These are phyloP conservation scores for Gopherus flavomarginatus DNA, from an alignment of 2,113 vertebrate genomes.

Conservation along the genomic window DNA sequence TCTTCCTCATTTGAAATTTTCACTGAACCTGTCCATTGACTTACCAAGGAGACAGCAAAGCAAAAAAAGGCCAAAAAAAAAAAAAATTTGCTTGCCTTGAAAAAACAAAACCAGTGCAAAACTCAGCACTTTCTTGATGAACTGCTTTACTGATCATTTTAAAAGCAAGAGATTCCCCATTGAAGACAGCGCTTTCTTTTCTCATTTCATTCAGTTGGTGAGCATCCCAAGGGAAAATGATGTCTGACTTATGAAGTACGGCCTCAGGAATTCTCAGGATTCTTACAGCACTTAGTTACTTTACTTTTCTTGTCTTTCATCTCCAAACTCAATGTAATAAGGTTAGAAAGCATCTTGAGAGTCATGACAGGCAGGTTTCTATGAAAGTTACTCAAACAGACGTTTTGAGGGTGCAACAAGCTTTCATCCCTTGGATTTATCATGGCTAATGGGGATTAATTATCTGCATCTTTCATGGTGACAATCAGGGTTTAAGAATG, in stretches of 20 bases:
- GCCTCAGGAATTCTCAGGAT: neutral
- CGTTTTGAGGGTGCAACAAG: neutral
- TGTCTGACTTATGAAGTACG: neutral
- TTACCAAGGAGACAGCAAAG: neutral
- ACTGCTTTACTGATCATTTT: neutral
- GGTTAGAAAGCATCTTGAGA: neutral
- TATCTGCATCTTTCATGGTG: slow-evolving; percentile 32
- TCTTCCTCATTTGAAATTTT: neutral
- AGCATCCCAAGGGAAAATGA: slow-evolving; percentile 1
- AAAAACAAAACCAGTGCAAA: slow-evolving; percentile 33
- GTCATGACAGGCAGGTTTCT: neutral
- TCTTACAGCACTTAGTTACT: neutral
- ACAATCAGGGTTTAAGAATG: slow-evolving; percentile 27
- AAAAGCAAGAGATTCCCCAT: neutral
- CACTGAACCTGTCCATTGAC: neutral
- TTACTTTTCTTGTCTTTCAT: slow-evolving; percentile 30
- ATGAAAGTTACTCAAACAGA: neutral
- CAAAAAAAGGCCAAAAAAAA: neutral
- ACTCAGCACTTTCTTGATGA: neutral
- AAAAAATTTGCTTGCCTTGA: neutral
- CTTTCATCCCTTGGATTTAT: slow-evolving; percentile 42
- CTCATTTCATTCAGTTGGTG: slow-evolving; percentile 12
- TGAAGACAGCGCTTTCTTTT: neutral
- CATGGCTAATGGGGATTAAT: slow-evolving; percentile 50
- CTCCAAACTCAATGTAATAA: neutral